Base-by-base conservation (phyloP, 1,140 invertebrate species). In the Spodoptera frugiperda region DNA sequence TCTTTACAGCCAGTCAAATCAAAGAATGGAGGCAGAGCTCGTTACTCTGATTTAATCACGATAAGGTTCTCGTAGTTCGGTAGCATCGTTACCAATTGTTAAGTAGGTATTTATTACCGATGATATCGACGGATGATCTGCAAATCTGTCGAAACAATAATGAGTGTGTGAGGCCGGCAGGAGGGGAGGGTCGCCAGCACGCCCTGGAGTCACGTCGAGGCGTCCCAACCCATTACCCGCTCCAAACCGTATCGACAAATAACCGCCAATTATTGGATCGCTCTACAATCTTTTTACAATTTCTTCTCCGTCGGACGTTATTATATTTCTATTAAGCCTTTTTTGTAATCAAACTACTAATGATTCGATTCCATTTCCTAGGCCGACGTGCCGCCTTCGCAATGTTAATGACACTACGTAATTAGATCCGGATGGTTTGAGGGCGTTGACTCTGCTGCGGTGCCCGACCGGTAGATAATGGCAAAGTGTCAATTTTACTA, bases 231-330 rank as follows among this genome's bases (percentile, higher is more conserved):
- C 90, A 94, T 94, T 93, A 94, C 87, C 72, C 84, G 88, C 86
- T 91, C 92, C 88, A 90, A 91, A 92, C 90, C 92, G 91, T 93
- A 94, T 94, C 92, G 91, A 89, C 91, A 88, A 92, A 89, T 92
- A 93, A 94, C 91, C 89, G 85, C 90, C 92, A 94, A 94, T 94
- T 94, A 94, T 93, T 93, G 87, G 87, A 90, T 87, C 87, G 90
- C 91, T 91, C 91, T 85, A 93, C 92, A 94, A 94, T 94, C 92
- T 94, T 94, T 94, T 94, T 92, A 94, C 92, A 94, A 94, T 94
- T 93, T 94, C 92, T 92, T 91, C 92, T 88, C 85, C 79, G 83
- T 79, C 90, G 76, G 75, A 76, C 89, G 91, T 94, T 94, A 94
- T 94, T 94, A 93, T 94, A 92, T 93, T 93, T 93, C 91, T 94